Conservation (phyloP, 1,140 invertebrate genomes). For the Meloidogyne floridensis region DNA sequence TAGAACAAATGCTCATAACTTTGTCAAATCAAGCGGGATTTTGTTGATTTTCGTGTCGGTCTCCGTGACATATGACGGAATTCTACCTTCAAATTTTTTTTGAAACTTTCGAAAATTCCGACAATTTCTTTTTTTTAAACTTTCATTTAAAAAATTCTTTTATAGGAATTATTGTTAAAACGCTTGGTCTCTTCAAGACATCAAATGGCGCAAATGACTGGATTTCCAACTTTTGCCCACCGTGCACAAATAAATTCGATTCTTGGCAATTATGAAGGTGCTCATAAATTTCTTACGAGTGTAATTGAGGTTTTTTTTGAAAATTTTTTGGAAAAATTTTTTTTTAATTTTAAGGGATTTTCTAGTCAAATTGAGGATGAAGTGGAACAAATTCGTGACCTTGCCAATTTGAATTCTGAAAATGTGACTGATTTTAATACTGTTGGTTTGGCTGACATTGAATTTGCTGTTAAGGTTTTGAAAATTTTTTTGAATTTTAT, state of each 20-base stretch:
- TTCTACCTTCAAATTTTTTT: too few relatives aligned
- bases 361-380: neutral
- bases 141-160: slow-evolving; percentile 17
- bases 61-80: too few relatives aligned
- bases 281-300: slow-evolving; percentile 49
- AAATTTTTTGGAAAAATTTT: slow-evolving; percentile 14
- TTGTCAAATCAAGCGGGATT: too few relatives aligned
- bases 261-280: slow-evolving; percentile 55
- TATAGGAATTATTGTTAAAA: slow-evolving; percentile 47
- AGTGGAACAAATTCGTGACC: slow-evolving; percentile 19
- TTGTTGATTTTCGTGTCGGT: too few relatives aligned
- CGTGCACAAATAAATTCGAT: slow-evolving; percentile 59
- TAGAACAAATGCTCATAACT: too few relatives aligned
- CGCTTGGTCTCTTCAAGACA: slow-evolving; percentile 47
- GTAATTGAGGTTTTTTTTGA: slow-evolving; percentile 49
- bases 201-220: slow-evolving; percentile 56
- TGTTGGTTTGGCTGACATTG: slow-evolving; percentile 49
- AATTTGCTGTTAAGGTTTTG: slow-evolving; percentile 34
- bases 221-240: slow-evolving; percentile 61
- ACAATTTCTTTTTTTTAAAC: too few relatives aligned
- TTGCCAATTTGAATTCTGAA: slow-evolving; percentile 15
- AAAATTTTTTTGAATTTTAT: neutral
- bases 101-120: too few relatives aligned
- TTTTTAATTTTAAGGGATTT: neutral
- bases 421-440: neutral